Conservation (phyloP, 2,888 invertebrate species). For the Mermis nigrescens region DNA sequence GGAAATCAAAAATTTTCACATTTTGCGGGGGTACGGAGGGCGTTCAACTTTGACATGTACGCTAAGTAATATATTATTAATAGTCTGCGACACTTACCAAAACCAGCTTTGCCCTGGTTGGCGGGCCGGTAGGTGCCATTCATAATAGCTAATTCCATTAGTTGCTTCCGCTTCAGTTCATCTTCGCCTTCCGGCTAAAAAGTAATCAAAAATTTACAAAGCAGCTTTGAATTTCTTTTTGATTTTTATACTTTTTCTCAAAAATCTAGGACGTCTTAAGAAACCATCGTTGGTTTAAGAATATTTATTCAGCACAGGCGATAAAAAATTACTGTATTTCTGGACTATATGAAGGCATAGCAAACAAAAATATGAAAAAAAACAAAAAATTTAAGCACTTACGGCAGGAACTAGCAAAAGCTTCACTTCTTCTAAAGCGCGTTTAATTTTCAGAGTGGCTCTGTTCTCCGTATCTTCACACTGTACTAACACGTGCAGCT, state of each 20-base stretch:
- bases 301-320: too few relatives aligned
- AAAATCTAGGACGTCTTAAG: too few relatives aligned
- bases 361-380: neutral
- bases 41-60: too few relatives aligned
- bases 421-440: constrained; percentile 93
- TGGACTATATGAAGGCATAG: neutral
- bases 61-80: too few relatives aligned
- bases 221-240: neutral
- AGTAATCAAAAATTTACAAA: neutral
- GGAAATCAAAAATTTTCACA: too few relatives aligned
- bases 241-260: neutral
- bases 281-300: too few relatives aligned
- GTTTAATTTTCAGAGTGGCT: constrained; percentile 73
- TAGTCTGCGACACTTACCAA: constrained; percentile 1
- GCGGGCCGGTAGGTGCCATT: constrained; percentile 98
- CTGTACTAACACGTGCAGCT: constrained; percentile 89
- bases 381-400: too few relatives aligned
- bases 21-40: too few relatives aligned
- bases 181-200: constrained; percentile 96
- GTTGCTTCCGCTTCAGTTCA: constrained; percentile 93
- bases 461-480: constrained; percentile 96
- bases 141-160: constrained; percentile 99
- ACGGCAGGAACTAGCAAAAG: constrained; percentile 83
- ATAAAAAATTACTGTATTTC: too few relatives aligned
- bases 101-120: constrained; percentile 28